phyloP scores from a whole-genome alignment of 2,888 invertebrate genomes.

The Scaptomyza caliginosa region DNA sequence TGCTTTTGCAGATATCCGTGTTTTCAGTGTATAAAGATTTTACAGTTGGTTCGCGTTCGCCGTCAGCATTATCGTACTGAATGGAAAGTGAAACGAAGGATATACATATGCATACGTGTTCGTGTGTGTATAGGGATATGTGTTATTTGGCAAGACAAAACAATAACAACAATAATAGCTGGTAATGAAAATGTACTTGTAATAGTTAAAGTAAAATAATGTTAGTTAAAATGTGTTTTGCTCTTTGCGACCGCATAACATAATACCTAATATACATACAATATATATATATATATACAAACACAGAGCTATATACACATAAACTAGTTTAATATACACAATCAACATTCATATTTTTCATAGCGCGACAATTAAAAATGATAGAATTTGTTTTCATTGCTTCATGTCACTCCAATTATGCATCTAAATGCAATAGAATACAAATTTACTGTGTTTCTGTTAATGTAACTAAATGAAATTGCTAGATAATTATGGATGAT shows the following conservation, averaged over 20 bases:
- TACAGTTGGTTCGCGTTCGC: constrained; percentile 91
- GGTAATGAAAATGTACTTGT: constrained; percentile 71
- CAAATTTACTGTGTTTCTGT: constrained; percentile 57
- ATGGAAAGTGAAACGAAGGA: constrained; percentile 1
- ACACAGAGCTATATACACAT: constrained; percentile 48
- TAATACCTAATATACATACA: constrained; percentile 47
- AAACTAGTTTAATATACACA: constrained; percentile 63
- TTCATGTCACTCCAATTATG: constrained; percentile 77
- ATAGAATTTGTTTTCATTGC: constrained; percentile 69
- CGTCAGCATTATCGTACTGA: constrained; percentile 88
- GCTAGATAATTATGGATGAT: constrained; percentile 70
- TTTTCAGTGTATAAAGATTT: constrained; percentile 97
- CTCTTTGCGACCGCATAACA: constrained; percentile 57
- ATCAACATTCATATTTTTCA: constrained; percentile 72
- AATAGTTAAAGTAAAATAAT: constrained; percentile 74
- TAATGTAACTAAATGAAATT: constrained; percentile 73
- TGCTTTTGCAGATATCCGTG: constrained; percentile 90
- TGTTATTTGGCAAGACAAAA: constrained; percentile 54
- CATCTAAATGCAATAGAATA: constrained; percentile 74
- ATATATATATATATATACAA: constrained; percentile 31
- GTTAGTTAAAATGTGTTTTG: constrained; percentile 72
- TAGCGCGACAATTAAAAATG: constrained; percentile 53
- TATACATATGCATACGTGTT: constrained; percentile 3
- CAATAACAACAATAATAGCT: constrained; percentile 76
- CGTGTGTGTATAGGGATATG: constrained; percentile 12